Conservation (phyloP, 2,797 vertebrate species). For the Sebastes flavidus region DNA sequence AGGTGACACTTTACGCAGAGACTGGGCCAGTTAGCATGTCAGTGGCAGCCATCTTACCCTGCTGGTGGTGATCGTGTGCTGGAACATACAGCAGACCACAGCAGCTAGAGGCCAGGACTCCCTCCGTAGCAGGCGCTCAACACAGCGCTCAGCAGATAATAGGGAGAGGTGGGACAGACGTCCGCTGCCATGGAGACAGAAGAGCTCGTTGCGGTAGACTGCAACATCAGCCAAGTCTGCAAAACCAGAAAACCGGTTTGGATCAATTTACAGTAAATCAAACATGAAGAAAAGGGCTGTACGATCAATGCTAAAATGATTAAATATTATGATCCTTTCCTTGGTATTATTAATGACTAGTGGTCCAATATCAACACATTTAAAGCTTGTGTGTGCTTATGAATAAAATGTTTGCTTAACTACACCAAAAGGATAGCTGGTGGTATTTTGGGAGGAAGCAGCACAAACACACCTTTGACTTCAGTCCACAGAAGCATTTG, state of each 20-base stretch:
- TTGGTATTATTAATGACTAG: background rate
- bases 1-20: background rate
- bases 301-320: background rate
- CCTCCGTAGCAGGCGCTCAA: slow-evolving; percentile 90
- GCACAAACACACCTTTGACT: slow-evolving; percentile 86
- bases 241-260: slow-evolving; percentile 10
- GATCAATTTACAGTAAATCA: background rate
- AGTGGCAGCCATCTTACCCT: slow-evolving; percentile 81
- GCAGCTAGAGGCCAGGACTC: slow-evolving; percentile 89
- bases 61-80: slow-evolving; percentile 84
- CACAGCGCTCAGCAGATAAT: slow-evolving; percentile 89
- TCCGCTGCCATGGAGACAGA: slow-evolving; percentile 91
- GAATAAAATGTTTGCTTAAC: background rate
- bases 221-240: slow-evolving; percentile 91
- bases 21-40: background rate
- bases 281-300: background rate
- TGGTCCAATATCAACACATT: background rate
- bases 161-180: slow-evolving; percentile 90
- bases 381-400: background rate
- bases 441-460: background rate
- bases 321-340: background rate
- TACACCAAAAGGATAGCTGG: background rate
- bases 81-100: slow-evolving; percentile 90
- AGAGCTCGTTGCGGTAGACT: slow-evolving; percentile 90
- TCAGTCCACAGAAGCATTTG: slow-evolving; percentile 97